These are phyloP conservation scores for Drosophila bipectinata DNA, from an alignment of 1,140 invertebrate genomes.

Conservation along the genomic window DNA sequence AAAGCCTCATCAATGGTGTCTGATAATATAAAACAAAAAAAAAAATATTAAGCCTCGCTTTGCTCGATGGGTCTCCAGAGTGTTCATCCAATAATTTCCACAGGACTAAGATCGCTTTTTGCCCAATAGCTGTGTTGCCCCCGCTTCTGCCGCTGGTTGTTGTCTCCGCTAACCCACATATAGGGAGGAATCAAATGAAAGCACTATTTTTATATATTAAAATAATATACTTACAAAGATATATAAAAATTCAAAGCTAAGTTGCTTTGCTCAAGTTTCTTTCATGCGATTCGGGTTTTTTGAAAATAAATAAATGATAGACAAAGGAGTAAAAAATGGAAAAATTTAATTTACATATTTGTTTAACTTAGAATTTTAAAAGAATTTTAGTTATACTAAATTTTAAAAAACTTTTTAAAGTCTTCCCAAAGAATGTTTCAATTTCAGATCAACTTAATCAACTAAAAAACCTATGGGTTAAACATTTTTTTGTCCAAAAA, in stretches of 20 bases:
- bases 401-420: too few relatives aligned
- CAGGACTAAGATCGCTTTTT: background rate
- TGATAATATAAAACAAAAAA: slow-evolving; percentile 44
- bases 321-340: background rate
- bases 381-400: too few relatives aligned
- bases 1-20: slow-evolving; percentile 59
- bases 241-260: background rate
- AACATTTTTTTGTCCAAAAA: too few relatives aligned
- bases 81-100: slow-evolving; percentile 46
- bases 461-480: too few relatives aligned
- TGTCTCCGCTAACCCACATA: slow-evolving; percentile 28
- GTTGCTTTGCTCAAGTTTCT: background rate
- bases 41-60: slow-evolving; percentile 22
- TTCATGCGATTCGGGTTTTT: slow-evolving; percentile 7
- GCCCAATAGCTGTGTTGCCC: slow-evolving; percentile 9
- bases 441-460: too few relatives aligned
- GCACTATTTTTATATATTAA: background rate
- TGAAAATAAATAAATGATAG: background rate
- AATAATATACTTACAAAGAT: background rate
- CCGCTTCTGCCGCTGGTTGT: slow-evolving; percentile 32
- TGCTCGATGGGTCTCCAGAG: slow-evolving; percentile 20
- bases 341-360: too few relatives aligned
- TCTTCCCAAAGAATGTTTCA: too few relatives aligned
- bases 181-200: background rate
- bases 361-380: too few relatives aligned